Evolutionary conservation across 1,140 invertebrate genomes (phyloP), one percentile per base, ranked within the genome.

Genomic region (Amphibalanus amphitrite): DNA sequence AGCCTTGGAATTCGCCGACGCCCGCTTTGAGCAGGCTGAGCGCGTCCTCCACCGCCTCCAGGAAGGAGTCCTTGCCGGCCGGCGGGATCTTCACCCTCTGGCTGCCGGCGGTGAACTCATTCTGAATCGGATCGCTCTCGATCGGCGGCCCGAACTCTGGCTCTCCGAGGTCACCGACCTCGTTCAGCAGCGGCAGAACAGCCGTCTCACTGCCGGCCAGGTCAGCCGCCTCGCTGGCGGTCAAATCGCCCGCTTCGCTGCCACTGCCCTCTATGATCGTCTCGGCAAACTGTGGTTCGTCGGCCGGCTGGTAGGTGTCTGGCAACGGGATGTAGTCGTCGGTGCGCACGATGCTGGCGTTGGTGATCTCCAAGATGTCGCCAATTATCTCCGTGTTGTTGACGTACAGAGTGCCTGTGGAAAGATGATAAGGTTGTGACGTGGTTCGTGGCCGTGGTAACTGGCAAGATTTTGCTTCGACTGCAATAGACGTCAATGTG

Each of bases 1-100:
- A 85, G 76, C 85, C 84, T 72, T 85, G 84, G 77, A 86, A 86
- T n/a, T 86, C 85, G 73, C 84, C 81, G 47, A 85, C 85, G 40
- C 85, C 84, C 40, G 82, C 84, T 76, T 85, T 85, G 72, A 86
- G 81, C 76, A 83, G 84, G 72, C 80, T 82, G 72, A 86, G 75
- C 71, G 86, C 84, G 73, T 85, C 83, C 76, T 83, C 82, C 74
- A 86, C 80, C 74, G 83, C 83, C 73, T 84, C 84, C 38, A 84
- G 78, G 76, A 85, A 85, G 28, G 29, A 72, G 3, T 59, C 47
- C 20, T 59, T 59, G 47, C 47, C 47, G 17, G 20, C 47, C 13
- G 47, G 10, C 1, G 47, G 47, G 47, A 59, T 59, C 47, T 59
- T 59, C 6, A 59, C 47, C 47, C 47, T 8, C 47, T 6, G 47